phyloP scores from a whole-genome alignment of 1,140 invertebrate species.

The Achatina immaculata region DNA sequence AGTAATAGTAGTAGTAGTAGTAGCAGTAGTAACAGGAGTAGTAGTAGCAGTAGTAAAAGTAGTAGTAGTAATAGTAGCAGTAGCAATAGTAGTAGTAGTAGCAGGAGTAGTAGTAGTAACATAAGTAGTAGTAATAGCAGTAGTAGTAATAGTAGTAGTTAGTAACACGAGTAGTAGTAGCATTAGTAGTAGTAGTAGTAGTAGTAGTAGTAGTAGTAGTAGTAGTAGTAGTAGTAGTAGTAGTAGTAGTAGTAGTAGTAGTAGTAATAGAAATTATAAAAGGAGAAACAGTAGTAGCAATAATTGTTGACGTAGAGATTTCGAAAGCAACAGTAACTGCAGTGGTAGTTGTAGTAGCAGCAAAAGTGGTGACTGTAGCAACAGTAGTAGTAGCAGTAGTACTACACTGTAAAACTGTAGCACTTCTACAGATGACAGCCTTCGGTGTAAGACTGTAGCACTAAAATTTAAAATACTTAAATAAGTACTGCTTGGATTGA shows the following conservation, averaged over 20 bases:
- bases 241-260: constrained; percentile 9
- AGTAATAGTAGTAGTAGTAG: constrained; percentile 21
- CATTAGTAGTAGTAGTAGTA: not conserved
- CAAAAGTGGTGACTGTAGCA: not conserved
- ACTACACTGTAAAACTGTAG: too few species aligned
- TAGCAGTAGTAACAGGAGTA: not conserved
- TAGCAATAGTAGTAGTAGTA: constrained; percentile 13
- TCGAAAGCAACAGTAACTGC: not conserved
- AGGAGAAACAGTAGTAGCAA: not conserved
- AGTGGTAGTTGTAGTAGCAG: constrained; percentile 21
- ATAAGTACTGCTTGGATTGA: too few species aligned
- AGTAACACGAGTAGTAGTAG: too few species aligned
- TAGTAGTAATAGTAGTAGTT: too few species aligned
- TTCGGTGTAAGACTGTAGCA: too few species aligned
- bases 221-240: constrained; percentile 24
- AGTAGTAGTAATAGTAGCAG: constrained; percentile 6
- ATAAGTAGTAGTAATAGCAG: too few species aligned
- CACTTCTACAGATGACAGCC: too few species aligned
- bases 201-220: constrained; percentile 25
- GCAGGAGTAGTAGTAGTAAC: not conserved
- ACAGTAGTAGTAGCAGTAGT: constrained; percentile 11
- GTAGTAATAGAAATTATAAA: not conserved
- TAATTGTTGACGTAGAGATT: not conserved
- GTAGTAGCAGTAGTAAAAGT: not conserved
- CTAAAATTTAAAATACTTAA: too few species aligned